Conservation (phyloP, 2,888 invertebrate species). For the Pseudococcus jackbeardsleyi region DNA sequence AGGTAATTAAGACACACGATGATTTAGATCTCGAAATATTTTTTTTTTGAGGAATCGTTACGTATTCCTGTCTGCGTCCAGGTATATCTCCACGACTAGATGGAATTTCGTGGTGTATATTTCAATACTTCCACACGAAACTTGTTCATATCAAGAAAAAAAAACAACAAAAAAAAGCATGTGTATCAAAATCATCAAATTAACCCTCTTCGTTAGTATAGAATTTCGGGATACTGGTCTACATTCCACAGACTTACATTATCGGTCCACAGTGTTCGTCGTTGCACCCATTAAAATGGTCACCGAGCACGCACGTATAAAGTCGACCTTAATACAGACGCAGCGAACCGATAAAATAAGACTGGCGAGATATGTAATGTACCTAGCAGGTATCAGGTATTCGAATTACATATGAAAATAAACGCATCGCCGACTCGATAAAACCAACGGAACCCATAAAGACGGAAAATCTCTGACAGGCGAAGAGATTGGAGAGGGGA, state of each 20-base stretch:
- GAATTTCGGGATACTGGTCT: too few species aligned
- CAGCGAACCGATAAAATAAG: conserved; percentile 40
- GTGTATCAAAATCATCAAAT: too few species aligned
- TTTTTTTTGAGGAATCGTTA: neutral
- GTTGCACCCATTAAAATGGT: conserved; percentile 43
- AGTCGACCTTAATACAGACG: conserved; percentile 24
- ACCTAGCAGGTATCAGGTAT: neutral
- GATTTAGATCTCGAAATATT: neutral
- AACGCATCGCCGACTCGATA: neutral
- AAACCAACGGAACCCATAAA: neutral
- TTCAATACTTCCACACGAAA: too few species aligned
- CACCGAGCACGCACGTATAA: conserved; percentile 36
- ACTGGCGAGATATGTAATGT: neutral
- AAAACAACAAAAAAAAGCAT: too few species aligned
- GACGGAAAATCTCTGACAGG: neutral
- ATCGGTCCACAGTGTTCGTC: neutral
- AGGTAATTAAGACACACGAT: conserved; percentile 6
- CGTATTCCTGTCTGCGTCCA: neutral
- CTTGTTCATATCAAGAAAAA: too few species aligned
- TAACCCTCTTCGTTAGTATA: too few species aligned
- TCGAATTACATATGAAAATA: conserved; percentile 14
- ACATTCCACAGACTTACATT: conserved; percentile 7
- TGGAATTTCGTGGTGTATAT: too few species aligned
- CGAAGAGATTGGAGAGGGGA: neutral
- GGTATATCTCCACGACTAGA: too few species aligned